Conservation (phyloP, 1,140 invertebrate genomes). For the Tenebrio molitor region DNA sequence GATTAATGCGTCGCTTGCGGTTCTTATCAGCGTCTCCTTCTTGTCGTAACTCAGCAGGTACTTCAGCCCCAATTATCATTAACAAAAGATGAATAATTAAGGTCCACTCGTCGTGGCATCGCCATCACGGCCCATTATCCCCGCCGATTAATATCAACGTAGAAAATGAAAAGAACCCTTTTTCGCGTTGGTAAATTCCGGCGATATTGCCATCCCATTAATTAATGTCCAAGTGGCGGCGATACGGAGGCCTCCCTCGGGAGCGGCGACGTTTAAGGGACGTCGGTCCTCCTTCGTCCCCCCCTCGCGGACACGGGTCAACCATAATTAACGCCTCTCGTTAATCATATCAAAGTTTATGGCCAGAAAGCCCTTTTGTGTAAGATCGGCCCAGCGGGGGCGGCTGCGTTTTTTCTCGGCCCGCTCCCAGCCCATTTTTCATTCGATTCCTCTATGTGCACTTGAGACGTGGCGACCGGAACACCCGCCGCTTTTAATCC, state of each 20-base stretch:
- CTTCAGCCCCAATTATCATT: slow-evolving; percentile 7
- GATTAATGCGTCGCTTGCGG: slow-evolving; percentile 9
- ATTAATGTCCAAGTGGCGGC: slow-evolving; percentile 28
- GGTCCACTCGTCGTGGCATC: slow-evolving; percentile 9
- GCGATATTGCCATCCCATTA: slow-evolving; percentile 39
- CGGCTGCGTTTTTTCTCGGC: neutral
- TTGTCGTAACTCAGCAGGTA: slow-evolving; percentile 6
- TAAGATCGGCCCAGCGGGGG: slow-evolving; percentile 42
- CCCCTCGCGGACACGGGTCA: slow-evolving; percentile 53
- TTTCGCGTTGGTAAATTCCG: slow-evolving; percentile 20
- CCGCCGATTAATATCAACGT: slow-evolving; percentile 5
- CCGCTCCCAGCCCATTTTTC: neutral
- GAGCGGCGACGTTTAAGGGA: neutral
- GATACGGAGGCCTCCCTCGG: neutral
- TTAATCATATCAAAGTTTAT: slow-evolving; percentile 60
- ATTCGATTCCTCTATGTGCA: neutral
- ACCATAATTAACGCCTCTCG: slow-evolving; percentile 62
- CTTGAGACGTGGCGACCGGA: neutral
- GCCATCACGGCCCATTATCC: slow-evolving; percentile 8
- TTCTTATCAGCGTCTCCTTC: slow-evolving; percentile 23
- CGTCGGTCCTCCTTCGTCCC: slow-evolving; percentile 5
- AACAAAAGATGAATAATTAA: slow-evolving; percentile 26
- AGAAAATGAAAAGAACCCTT: slow-evolving; percentile 24
- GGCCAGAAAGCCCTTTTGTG: slow-evolving; percentile 56
- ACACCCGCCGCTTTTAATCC: neutral